Conservation (phyloP, 2,113 vertebrate genomes). For the Equus quagga region DNA sequence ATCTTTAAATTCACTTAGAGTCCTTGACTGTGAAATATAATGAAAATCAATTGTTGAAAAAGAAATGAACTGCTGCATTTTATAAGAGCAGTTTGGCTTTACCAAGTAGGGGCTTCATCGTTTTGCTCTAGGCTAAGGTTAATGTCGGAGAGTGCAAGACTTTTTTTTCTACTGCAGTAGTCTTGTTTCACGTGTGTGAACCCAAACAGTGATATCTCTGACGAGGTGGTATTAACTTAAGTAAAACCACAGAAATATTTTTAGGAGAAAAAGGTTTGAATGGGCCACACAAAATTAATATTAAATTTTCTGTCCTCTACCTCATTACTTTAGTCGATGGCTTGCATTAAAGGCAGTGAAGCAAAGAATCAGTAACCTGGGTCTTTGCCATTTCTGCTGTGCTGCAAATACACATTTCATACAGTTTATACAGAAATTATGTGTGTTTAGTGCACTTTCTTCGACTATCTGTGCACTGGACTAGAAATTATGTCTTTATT, state of each 20-base stretch:
- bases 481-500: slow-evolving; percentile 87
- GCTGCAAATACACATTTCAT: slow-evolving; percentile 72
- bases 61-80: slow-evolving; percentile 79
- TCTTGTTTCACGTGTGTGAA: slow-evolving; percentile 63
- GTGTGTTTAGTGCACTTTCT: slow-evolving; percentile 65
- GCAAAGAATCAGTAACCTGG: slow-evolving; percentile 80
- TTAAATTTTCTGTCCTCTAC: slow-evolving; percentile 80
- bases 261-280: slow-evolving; percentile 69
- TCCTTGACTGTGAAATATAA: slow-evolving; percentile 73
- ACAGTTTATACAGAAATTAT: slow-evolving; percentile 81
- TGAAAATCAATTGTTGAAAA: slow-evolving; percentile 83
- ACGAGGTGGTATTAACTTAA: slow-evolving; percentile 72
- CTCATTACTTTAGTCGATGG: slow-evolving; percentile 86
- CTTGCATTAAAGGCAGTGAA: slow-evolving; percentile 85
- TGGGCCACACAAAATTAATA: slow-evolving; percentile 83
- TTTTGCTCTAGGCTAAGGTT: slow-evolving; percentile 77
- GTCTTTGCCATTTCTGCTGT: slow-evolving; percentile 77
- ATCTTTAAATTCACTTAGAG: slow-evolving; percentile 81
- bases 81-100: slow-evolving; percentile 70
- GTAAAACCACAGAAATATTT: slow-evolving; percentile 64
- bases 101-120: slow-evolving; percentile 70
- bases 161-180: neutral
- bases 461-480: slow-evolving; percentile 76
- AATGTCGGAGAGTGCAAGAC: slow-evolving; percentile 29
- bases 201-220: slow-evolving; percentile 50